These are phyloP conservation scores for Solenopsis fugax DNA, from an alignment of 1,140 invertebrate species.

Conservation along the genomic window DNA sequence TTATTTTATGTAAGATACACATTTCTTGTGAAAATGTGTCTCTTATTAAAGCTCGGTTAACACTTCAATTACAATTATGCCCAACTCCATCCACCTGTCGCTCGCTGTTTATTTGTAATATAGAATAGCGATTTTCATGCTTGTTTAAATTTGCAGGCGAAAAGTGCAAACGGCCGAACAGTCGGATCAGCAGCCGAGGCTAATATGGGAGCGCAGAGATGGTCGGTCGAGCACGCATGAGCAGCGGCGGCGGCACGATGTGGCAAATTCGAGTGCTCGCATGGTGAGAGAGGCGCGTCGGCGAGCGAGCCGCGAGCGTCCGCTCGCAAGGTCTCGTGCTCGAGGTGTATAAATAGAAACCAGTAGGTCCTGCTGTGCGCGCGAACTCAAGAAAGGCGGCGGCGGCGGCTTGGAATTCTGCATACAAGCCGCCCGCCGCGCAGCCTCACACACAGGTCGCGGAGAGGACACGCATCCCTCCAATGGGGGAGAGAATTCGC, in stretches of 20 bases:
- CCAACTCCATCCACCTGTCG: too few relatives aligned
- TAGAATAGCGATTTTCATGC: not conserved
- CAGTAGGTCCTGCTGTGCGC: constrained; percentile 82
- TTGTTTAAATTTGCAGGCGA: not conserved
- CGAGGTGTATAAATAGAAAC: constrained; percentile 83
- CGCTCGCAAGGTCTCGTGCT: constrained; percentile 77
- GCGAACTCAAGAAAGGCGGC: constrained; percentile 80
- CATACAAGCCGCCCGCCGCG: constrained; percentile 70
- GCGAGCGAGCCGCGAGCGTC: constrained; percentile 47
- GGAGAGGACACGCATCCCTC: constrained; percentile 76
- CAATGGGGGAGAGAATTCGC: constrained; percentile 75
- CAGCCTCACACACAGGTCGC: constrained; percentile 76
- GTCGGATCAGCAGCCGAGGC: too few relatives aligned
- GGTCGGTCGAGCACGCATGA: not conserved
- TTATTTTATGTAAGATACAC: too few relatives aligned
- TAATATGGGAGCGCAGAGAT: not conserved
- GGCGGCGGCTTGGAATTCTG: constrained; percentile 80
- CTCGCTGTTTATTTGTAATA: not conserved
- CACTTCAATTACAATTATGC: too few relatives aligned
- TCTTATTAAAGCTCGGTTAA: not conserved
- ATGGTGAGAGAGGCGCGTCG: constrained; percentile 17
- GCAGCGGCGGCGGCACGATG: constrained; percentile 10
- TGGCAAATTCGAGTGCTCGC: not conserved
- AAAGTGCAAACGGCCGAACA: too few relatives aligned
- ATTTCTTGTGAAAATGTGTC: not conserved